Evolutionary conservation across 1,140 invertebrate species (phyloP), one percentile per base, ranked within the genome.

Genomic region (Plectus sambesii): DNA sequence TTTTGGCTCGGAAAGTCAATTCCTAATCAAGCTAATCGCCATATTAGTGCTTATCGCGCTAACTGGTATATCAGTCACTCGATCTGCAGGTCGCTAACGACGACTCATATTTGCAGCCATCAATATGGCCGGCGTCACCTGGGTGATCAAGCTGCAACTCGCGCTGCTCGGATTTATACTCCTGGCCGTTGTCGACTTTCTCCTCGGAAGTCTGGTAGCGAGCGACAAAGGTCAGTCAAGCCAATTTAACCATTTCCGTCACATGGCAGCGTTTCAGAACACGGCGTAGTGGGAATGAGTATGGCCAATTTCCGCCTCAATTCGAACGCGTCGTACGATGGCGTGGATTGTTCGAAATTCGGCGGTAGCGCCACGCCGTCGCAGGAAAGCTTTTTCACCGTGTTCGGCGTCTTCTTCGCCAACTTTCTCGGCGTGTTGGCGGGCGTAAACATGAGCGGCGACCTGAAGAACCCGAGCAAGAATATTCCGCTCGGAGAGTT

Each of bases 361-460:
- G 47, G 30, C 20, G 42, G 36, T 25, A 30, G 6, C 37, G 19
- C 52, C 69, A 71, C 50, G 63, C 70, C 2, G 66, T 67, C 5
- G 69, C 69, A 27, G 62, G 71, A 62, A 55, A 82, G 78, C 47
- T 89, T 85, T 83, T 90, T 90, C 69, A 84, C 81, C 12, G 84
- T 89, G 38, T 87, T 89, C 72, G 87, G 86, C 33, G 84, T 92
- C n/a, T 88, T 90, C 73, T 87, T 93, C 73, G 83, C 88, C 42
- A 86, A 89, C 39, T 80, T 92, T 43, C 85, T 87, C 47, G 87
- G 87, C 22, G 85, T 96, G 39, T 76, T 96, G 49, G 87, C 89
- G 36, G 90, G 62, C n/a, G 73, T 96, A 55, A 96, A 96, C 69
- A 96, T 97, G 89, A 90, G 87, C 71, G 88, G 88, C 9, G 89